Evolutionary conservation across 2,888 invertebrate genomes (phyloP).

Genomic region (Parasteatoda lunata): DNA sequence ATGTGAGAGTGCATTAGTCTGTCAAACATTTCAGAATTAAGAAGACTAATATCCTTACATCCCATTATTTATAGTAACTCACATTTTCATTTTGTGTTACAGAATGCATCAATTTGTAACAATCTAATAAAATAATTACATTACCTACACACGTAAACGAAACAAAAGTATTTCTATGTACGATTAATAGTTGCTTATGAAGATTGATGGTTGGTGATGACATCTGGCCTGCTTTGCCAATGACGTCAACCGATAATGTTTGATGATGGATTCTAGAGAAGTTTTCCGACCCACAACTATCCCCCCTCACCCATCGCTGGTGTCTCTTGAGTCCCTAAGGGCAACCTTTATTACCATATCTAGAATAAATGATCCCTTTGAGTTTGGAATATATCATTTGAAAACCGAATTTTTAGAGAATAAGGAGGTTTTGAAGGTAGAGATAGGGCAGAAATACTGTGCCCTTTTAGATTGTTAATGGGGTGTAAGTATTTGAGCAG

Average conservation of each 20-base stretch:
- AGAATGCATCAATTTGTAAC: conserved; percentile 11
- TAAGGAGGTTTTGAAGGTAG: too few species aligned
- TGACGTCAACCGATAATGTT: conserved; percentile 61
- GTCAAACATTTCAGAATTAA: too few species aligned
- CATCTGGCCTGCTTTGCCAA: conserved; percentile 51
- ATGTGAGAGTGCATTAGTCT: too few species aligned
- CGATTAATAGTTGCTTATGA: conserved; percentile 58
- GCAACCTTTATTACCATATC: conserved; percentile 39
- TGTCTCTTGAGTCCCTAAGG: conserved; percentile 6
- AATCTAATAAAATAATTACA: conserved; percentile 43
- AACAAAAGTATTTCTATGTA: conserved; percentile 50
- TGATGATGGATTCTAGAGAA: conserved; percentile 56
- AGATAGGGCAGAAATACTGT: too few species aligned
- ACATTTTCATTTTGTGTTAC: not conserved
- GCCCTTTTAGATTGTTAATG: too few species aligned
- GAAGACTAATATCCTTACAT: too few species aligned
- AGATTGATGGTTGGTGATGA: conserved; percentile 59
- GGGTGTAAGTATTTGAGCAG: too few species aligned
- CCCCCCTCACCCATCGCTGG: conserved; percentile 3
- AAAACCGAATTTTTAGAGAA: too few species aligned
- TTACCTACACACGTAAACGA: conserved; percentile 29
- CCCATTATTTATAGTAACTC: too few species aligned
- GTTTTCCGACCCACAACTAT: conserved; percentile 1
- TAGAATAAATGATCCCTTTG: conserved; percentile 25
- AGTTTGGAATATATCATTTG: too few species aligned